Base-by-base conservation (phyloP, 2,797 vertebrate species). In the Hyperoplus immaculatus region DNA sequence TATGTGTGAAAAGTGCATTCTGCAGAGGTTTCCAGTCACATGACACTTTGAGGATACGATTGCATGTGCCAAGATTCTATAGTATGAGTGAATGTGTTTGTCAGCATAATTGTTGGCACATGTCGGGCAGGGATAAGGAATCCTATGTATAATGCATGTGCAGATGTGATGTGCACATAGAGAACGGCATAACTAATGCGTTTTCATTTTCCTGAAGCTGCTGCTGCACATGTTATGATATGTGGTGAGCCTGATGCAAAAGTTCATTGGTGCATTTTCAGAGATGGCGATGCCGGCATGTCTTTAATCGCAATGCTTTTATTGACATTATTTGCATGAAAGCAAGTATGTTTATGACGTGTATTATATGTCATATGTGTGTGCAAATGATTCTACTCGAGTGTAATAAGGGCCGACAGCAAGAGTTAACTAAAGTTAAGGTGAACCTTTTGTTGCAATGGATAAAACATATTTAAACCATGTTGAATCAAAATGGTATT, bases 131-230 rank as follows among this genome's bases (percentile, higher is more conserved):
- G 12, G 68, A 73, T 73, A 46, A 69, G 51, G 42, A 58, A 16
- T 56, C 62, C 14, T 29, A 77, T 74, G 58, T 54, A 80, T 84
- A 68, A 77, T 75, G 47, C 42, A 69, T 78, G 55, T 75, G 71
- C 71, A 72, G 59, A 74, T 78, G 56, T 63, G 12, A 59, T 43
- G 39, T 69, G 50, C 55, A 45, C 54, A 62, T 59, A 45, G 1
- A 47, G 47, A 70, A 41, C 4, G 0, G 10, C 21, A 56, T 73
- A 49, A 73, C 53, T 39, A 10, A 69, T 59, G 60, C 36, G 29
- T 58, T 72, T 51, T 29, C 29, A 47, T 69, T 73, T 56, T 54
- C 21, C 4, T 29, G 14, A 54, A 42, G 55, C 53, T 47, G 41
- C 14, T 43, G 47, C 29, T 29, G 6, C 69, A 11, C 14, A 66